Percentiles rank a stretch among this genome's conserved stretches.
phyloP scores from a whole-genome alignment of 2,797 vertebrate species.

The Loriculus beryllinus region DNA sequence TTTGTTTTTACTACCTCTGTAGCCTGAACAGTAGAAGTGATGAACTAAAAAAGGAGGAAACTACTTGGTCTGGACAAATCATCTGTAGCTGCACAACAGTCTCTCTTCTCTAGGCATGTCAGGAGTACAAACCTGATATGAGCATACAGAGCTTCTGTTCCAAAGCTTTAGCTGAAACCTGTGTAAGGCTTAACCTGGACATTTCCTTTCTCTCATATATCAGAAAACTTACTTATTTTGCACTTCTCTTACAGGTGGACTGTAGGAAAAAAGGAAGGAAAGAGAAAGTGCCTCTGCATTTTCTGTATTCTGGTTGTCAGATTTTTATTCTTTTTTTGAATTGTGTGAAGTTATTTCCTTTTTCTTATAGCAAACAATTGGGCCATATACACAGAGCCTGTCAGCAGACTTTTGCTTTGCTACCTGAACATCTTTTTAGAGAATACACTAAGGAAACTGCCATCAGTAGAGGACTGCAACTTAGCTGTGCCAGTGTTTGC shows the following conservation, averaged over 20 bases:
- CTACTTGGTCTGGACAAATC: background rate
- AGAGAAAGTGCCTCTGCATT: constrained; percentile 43
- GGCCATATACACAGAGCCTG: background rate
- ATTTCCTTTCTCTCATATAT: constrained; percentile 8
- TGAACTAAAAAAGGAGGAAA: constrained; percentile 47
- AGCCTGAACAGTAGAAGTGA: constrained; percentile 48
- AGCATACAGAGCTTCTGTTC: constrained; percentile 8
- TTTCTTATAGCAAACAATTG: background rate
- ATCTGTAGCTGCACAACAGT: constrained; percentile 10
- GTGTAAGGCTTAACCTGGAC: constrained; percentile 7
- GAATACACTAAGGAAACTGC: background rate
- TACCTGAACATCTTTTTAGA: constrained; percentile 9
- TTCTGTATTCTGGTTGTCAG: background rate
- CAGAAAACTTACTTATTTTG: constrained; percentile 47
- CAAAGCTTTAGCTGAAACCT: constrained; percentile 37
- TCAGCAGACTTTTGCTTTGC: constrained; percentile 25
- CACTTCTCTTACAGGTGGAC: constrained; percentile 45
- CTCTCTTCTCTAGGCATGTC: background rate
- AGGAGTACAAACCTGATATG: constrained; percentile 2
- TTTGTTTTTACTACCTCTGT: constrained; percentile 76
- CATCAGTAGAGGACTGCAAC: background rate
- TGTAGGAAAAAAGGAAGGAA: constrained; percentile 40
- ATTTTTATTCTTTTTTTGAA: background rate
- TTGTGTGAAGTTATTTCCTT: constrained; percentile 13
- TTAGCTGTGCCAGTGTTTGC: background rate